These are phyloP conservation scores for Acanthoscelides obtectus DNA, from an alignment of 2,888 invertebrate genomes.

Conservation along the genomic window DNA sequence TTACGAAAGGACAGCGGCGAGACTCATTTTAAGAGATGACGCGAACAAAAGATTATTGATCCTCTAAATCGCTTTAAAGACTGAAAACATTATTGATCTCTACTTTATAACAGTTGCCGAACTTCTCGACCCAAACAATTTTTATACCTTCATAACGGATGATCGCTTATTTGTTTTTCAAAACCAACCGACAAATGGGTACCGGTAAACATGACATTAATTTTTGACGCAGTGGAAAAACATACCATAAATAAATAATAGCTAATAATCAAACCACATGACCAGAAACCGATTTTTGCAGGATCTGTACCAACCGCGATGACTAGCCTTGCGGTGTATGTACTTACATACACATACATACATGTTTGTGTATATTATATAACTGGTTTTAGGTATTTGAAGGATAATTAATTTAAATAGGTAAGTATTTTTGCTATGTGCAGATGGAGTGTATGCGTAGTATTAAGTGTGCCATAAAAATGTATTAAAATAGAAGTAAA, in stretches of 20 bases:
- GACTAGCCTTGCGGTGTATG: neutral
- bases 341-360: neutral
- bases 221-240: neutral
- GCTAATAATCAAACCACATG: neutral
- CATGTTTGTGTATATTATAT: neutral
- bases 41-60: too few species aligned
- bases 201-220: neutral
- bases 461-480: neutral
- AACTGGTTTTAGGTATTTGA: neutral
- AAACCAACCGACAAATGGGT: neutral
- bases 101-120: neutral
- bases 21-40: too few species aligned
- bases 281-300: neutral
- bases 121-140: neutral
- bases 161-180: neutral
- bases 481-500: neutral
- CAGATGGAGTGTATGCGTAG: neutral
- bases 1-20: too few species aligned
- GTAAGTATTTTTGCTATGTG: neutral
- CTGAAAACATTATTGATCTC: too few species aligned
- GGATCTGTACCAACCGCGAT: neutral
- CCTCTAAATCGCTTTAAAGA: too few species aligned
- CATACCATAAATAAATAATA: neutral
- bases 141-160: neutral
- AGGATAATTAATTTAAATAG: neutral